Percentiles rank a stretch among this genome's conserved stretches.
These are phyloP conservation scores for Cheirogaleus medius DNA, from an alignment of 2,113 vertebrate species.

Conservation along the genomic window DNA sequence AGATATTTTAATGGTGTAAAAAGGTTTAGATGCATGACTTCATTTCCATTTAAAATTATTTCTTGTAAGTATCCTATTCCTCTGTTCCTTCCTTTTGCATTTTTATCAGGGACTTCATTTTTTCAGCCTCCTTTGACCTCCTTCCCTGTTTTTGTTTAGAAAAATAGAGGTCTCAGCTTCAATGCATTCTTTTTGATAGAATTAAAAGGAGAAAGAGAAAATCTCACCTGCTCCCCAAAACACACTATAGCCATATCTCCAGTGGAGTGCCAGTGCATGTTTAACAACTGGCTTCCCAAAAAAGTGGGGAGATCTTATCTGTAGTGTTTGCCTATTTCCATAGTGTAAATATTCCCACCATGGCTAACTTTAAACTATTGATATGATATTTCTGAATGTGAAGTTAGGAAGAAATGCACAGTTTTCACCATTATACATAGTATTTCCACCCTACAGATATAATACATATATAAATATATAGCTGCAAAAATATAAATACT, in stretches of 20 bases:
- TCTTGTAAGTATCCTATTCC: neutral
- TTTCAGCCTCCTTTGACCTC: neutral
- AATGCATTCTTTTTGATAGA: neutral
- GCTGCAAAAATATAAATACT: neutral
- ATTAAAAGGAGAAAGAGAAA: neutral
- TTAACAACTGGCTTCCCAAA: neutral
- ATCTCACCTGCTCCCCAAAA: neutral
- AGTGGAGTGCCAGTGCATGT: too few relatives aligned
- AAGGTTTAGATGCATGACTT: constrained; percentile 47
- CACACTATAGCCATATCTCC: neutral
- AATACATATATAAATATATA: neutral
- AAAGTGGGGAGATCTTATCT: neutral
- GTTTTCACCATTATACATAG: neutral
- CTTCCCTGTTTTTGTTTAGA: neutral
- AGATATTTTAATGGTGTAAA: constrained; percentile 48
- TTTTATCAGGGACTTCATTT: constrained; percentile 44
- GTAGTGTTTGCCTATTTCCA: neutral
- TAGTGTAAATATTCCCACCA: neutral
- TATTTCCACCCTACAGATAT: neutral
- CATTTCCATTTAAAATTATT: constrained; percentile 41
- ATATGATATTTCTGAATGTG: neutral
- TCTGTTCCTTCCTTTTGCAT: neutral
- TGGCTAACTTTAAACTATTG: neutral
- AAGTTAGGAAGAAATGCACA: neutral
- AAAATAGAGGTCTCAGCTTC: neutral